These are phyloP conservation scores for Gortyna flavago DNA, from an alignment of 2,888 invertebrate genomes.

Conservation along the genomic window DNA sequence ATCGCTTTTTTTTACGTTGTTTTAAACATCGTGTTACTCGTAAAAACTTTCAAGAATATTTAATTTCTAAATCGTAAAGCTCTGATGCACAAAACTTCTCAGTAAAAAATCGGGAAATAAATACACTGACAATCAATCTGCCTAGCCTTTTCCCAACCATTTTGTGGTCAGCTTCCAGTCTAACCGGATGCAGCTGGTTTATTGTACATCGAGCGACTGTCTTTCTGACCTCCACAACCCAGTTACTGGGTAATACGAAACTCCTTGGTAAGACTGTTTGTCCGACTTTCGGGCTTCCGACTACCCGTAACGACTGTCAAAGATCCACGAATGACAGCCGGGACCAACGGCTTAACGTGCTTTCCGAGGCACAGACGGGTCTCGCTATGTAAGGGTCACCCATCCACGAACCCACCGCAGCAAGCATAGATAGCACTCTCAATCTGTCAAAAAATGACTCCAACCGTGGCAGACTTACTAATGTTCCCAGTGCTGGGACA, in stretches of 20 bases:
- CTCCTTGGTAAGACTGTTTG: neutral
- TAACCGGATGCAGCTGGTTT: neutral
- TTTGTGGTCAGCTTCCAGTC: neutral
- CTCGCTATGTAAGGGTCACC: neutral
- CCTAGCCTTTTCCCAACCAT: neutral
- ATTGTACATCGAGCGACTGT: neutral
- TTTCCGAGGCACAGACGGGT: neutral
- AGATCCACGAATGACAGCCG: neutral
- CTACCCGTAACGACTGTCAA: neutral
- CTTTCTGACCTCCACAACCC: neutral
- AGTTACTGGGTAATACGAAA: neutral
- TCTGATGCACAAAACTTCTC: neutral
- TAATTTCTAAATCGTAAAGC: neutral
- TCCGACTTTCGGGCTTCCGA: neutral
- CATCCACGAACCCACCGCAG: neutral
- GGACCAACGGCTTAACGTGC: neutral
- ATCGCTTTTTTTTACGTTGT: neutral
- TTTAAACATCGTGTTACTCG: neutral
- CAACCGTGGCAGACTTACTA: too few relatives aligned
- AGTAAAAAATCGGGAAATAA: neutral
- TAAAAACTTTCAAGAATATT: neutral
- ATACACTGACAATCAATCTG: neutral
- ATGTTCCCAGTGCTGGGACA: neutral
- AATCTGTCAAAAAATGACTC: neutral
- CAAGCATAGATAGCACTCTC: neutral